phyloP scores from a whole-genome alignment of 1,140 invertebrate genomes.

The Vollenhovia emeryi region DNA sequence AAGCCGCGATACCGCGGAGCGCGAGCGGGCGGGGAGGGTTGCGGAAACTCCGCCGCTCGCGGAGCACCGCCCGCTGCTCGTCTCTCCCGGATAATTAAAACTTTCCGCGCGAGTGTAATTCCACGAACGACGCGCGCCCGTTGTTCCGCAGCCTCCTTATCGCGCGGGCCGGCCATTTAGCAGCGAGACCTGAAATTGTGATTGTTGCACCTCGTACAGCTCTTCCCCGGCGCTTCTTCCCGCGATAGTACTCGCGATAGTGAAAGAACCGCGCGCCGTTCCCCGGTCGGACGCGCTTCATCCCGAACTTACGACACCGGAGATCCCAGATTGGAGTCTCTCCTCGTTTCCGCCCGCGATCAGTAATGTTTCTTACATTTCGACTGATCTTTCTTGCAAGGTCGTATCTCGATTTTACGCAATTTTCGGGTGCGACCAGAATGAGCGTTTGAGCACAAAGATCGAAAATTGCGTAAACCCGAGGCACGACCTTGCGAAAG shows the following conservation, averaged over 20 bases:
- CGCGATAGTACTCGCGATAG: neutral
- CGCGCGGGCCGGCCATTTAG: conserved; percentile 39
- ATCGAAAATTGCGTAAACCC: too few species aligned
- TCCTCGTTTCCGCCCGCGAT: neutral
- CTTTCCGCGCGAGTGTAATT: conserved; percentile 64
- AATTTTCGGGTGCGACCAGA: too few species aligned
- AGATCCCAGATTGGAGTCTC: neutral
- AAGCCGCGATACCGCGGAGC: conserved; percentile 55
- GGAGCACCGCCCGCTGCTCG: conserved; percentile 30
- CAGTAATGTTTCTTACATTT: neutral
- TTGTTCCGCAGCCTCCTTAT: conserved; percentile 52
- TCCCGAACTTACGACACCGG: too few species aligned
- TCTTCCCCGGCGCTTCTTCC: neutral
- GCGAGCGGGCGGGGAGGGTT: neutral
- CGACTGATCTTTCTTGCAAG: too few species aligned
- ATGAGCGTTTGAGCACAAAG: too few species aligned
- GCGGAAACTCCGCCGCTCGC: conserved; percentile 47
- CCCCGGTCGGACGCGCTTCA: too few species aligned
- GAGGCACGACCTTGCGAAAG: too few species aligned
- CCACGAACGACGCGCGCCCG: conserved; percentile 38
- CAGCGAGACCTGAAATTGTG: conserved; percentile 35
- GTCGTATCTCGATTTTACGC: too few species aligned
- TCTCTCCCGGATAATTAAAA: conserved; percentile 70
- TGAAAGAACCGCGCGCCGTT: neutral
- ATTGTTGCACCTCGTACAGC: neutral